Base-by-base conservation (phyloP, 2,113 vertebrate genomes). In the Oreocharis arfaki region DNA sequence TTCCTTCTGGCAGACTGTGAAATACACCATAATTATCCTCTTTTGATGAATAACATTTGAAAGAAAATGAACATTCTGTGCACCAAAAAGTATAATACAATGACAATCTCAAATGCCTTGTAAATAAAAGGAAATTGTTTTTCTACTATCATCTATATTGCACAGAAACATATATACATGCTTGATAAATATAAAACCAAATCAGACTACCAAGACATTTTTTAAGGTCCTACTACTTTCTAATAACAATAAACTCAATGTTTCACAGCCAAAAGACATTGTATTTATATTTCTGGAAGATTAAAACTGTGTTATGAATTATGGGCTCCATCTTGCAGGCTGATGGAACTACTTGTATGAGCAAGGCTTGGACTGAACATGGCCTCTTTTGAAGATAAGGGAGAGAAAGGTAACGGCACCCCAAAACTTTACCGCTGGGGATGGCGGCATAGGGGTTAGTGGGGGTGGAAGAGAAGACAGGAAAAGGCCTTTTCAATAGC, bases 1-100 rank as follows among this genome's bases (percentile, higher is more conserved):
- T 98, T 98, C 95, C 96, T 97, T 97, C 96, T 97, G 98, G 92
- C 96, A 97, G 97, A 95, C 97, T 98, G 84, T 98, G 97, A 98
- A 97, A 97, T 97, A 97, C 82, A 96, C 97, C 95, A 37, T 97
- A 97, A 98, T 98, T 97, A 98, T 85, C 96, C 94, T 97, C 95
- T 96, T 97, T 96, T 78, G 5, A 98, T 97, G 97, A 97, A 97
- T 96, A 96, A 94, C 65, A 27, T 91, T 98, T 87, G 88, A 97
- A 7, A 94, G 95, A 96, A 97, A 91, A 98, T 93, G 77, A 97
- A 89, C 88, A 95, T 94, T 97, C 88, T 95, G 90, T 96, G 94
- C 92, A 95, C 91, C 77, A 86, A 97, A 95, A 97, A 89, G 95
- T 96, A 96, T 94, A 96, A 96, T 95, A 90, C 90, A 97, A 95